Evolutionary conservation across 2,113 vertebrate genomes (phyloP), one percentile per base, ranked within the genome.

Genomic region (Miniopterus natalensis): DNA sequence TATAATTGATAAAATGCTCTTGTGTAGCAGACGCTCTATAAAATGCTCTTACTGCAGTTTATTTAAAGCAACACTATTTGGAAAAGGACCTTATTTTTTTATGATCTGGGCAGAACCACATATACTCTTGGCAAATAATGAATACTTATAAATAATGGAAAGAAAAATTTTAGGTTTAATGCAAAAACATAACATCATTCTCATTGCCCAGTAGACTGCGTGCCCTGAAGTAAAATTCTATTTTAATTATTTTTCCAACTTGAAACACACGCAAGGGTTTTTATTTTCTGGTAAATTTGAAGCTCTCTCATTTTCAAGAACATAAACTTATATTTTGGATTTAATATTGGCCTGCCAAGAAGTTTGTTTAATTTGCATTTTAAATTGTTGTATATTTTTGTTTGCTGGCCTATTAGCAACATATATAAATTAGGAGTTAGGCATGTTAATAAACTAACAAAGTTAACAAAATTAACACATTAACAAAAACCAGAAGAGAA

Each of bases 141-240:
- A 90, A 75, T 88, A 70, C 55, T 71, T 88, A 84, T 47, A 97
- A 95, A 93, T 88, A 93, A 80, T 84, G 12, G 75, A 88, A 78
- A 93, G 21, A 91, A 85, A 87, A 73, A 36, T 13, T 68, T 90
- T 75, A 71, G 40, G 20, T 80, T 92, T 90, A 71, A 45, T 85
- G 36, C 6, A 90, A 89, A 96, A 78, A 51, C 23, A 89, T 71
- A 59, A 42, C 13, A 63, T 57, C 21, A 4, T 95, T 94, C 47
- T 71, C 53, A 53, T 65, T 74, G 23, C 51, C 81, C 45, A 53
- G 40, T 65, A 27, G 71, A 77, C 27, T 81, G 23, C 7, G 11
- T 47, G 23, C 14, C 78, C 8, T 73, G 40, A 5, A 91, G 61
- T 77, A 71, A 77, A 88, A 95, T 66, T 93, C 53, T 59, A 45